Evolutionary conservation across 2,888 invertebrate species (phyloP).

Genomic region (Elmis aenea): DNA sequence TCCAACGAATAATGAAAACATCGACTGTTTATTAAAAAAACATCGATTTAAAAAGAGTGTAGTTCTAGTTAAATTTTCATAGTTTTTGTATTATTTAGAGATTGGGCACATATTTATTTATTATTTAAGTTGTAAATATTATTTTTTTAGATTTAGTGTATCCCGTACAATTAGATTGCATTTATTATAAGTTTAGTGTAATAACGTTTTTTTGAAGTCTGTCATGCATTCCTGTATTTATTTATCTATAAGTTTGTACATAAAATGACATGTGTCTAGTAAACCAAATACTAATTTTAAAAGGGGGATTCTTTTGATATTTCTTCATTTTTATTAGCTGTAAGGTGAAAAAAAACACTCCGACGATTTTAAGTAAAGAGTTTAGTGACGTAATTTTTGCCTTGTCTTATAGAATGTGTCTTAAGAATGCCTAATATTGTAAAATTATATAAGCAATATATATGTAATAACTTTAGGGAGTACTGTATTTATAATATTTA

Average conservation of each 20-base stretch:
- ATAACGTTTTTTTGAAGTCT: slow-evolving; percentile 18
- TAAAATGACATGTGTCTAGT: neutral
- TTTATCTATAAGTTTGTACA: neutral
- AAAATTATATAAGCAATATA: slow-evolving; percentile 34
- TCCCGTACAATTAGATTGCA: too few relatives aligned
- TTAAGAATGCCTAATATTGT: slow-evolving; percentile 32
- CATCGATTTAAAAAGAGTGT: neutral
- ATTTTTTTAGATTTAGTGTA: too few relatives aligned
- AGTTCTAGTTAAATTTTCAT: too few relatives aligned
- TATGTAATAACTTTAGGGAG: slow-evolving; percentile 15
- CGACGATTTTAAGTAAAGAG: neutral
- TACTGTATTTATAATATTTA: slow-evolving; percentile 11
- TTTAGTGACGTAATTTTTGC: slow-evolving; percentile 12
- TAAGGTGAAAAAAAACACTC: neutral
- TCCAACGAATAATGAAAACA: slow-evolving; percentile 32
- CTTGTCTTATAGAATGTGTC: slow-evolving; percentile 18
- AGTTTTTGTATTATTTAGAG: too few relatives aligned
- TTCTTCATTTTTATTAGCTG: too few relatives aligned
- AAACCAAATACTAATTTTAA: neutral
- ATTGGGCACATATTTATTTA: too few relatives aligned
- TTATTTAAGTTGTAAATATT: slow-evolving; percentile 3
- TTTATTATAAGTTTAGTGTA: too few relatives aligned
- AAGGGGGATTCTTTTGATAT: neutral
- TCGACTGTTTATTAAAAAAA: slow-evolving; percentile 11
- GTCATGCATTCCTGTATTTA: neutral